These are phyloP conservation scores for Eilema depressum DNA, from an alignment of 2,888 invertebrate genomes.

Conservation along the genomic window DNA sequence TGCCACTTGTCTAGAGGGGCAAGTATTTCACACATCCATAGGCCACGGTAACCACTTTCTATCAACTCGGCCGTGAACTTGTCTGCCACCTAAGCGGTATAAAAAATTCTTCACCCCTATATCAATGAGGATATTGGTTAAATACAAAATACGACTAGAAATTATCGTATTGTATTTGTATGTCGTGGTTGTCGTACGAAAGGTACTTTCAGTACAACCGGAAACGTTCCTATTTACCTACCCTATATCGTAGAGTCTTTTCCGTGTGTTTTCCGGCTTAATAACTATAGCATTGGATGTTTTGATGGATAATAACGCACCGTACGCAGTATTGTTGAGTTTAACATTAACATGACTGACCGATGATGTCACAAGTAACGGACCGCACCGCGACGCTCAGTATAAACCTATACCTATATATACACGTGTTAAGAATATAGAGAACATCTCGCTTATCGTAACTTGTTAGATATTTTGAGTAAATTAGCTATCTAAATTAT, in stretches of 20 bases:
- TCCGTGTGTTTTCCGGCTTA: slow-evolving; percentile 42
- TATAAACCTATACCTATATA: slow-evolving; percentile 25
- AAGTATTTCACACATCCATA: too few relatives aligned
- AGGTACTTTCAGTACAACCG: slow-evolving; percentile 32
- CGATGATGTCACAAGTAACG: slow-evolving; percentile 79
- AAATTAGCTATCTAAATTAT: neutral
- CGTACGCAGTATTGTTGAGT: slow-evolving; percentile 58
- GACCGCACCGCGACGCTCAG: slow-evolving; percentile 48
- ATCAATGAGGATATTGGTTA: neutral
- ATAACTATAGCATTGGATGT: slow-evolving; percentile 49
- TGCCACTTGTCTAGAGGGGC: too few relatives aligned
- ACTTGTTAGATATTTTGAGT: neutral
- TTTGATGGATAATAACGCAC: slow-evolving; percentile 50
- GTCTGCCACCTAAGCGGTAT: too few relatives aligned
- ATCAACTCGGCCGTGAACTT: too few relatives aligned
- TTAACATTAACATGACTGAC: slow-evolving; percentile 66
- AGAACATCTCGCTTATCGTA: neutral
- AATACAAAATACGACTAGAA: neutral
- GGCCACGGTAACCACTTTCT: too few relatives aligned
- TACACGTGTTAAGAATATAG: slow-evolving; percentile 7
- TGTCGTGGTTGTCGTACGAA: neutral
- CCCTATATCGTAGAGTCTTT: slow-evolving; percentile 1
- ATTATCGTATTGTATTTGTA: neutral
- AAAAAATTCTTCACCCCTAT: neutral
- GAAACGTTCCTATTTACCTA: slow-evolving; percentile 33